phyloP scores from a whole-genome alignment of 2,113 vertebrate species.

The Labrus mixtus region DNA sequence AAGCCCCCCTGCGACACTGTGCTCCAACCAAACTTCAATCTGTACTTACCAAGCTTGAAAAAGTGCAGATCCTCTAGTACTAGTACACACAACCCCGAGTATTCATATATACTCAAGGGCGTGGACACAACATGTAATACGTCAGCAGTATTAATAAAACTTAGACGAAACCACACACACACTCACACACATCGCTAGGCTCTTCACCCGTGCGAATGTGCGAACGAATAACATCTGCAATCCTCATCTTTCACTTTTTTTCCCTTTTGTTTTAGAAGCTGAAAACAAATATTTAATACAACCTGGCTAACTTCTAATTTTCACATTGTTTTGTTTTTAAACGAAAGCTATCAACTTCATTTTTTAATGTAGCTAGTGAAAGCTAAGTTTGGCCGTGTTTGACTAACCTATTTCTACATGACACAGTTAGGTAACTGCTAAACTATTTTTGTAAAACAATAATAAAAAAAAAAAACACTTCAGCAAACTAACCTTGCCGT shows the following conservation, averaged over 20 bases:
- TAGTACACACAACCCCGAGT: not conserved
- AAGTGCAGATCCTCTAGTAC: not conserved
- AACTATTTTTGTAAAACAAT: too few species aligned
- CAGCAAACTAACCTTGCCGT: slow-evolving; percentile 36
- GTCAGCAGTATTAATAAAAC: too few species aligned
- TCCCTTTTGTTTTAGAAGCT: too few species aligned
- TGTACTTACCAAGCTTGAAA: slow-evolving; percentile 52
- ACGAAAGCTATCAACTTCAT: slow-evolving; percentile 41
- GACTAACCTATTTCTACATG: not conserved
- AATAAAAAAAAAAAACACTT: not conserved
- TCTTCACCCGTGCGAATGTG: too few species aligned
- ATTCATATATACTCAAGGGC: not conserved
- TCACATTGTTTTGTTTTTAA: not conserved
- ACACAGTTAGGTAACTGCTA: too few species aligned
- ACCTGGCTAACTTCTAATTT: not conserved
- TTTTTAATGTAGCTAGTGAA: not conserved
- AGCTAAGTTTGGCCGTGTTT: not conserved
- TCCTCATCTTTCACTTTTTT: too few species aligned
- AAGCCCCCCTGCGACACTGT: too few species aligned
- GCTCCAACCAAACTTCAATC: not conserved
- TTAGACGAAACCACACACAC: too few species aligned
- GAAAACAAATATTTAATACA: too few species aligned
- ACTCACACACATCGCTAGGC: too few species aligned
- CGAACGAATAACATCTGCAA: too few species aligned
- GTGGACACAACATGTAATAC: too few species aligned